Conservation (phyloP, 2,888 invertebrate species). For the Cataglyphis albicans region DNA sequence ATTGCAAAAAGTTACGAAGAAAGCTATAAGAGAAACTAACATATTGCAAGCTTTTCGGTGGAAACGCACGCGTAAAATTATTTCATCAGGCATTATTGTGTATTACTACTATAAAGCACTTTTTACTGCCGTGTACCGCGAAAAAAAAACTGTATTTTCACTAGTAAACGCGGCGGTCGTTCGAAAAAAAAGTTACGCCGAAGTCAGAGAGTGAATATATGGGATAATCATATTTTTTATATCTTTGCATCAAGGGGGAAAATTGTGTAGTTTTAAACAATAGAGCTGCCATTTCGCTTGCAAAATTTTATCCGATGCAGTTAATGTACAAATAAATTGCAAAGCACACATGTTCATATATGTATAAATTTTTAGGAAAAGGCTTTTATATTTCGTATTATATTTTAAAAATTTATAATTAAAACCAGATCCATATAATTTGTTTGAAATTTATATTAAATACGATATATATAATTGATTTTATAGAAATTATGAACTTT, state of each 20-base stretch:
- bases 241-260: conserved; percentile 22
- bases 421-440: neutral
- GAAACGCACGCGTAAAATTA: conserved; percentile 33
- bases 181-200: conserved; percentile 35
- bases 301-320: conserved; percentile 28
- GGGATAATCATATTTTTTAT: conserved; percentile 41
- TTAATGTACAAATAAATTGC: conserved; percentile 19
- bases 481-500: neutral
- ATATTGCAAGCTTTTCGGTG: conserved; percentile 14
- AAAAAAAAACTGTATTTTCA: conserved; percentile 35
- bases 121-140: conserved; percentile 34
- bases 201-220: neutral
- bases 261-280: conserved; percentile 36
- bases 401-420: neutral
- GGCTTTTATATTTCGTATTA: neutral
- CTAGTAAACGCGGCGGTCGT: conserved; percentile 34
- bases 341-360: neutral
- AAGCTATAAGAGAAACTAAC: conserved; percentile 28
- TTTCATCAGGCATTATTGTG: conserved; percentile 38
- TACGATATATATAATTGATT: neutral
- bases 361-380: conserved; percentile 17
- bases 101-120: conserved; percentile 33
- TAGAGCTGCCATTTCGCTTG: conserved; percentile 28
- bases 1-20: conserved; percentile 45
- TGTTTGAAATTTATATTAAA: neutral